phyloP scores from a whole-genome alignment of 2,888 invertebrate species.

The Danaus chrysippus region DNA sequence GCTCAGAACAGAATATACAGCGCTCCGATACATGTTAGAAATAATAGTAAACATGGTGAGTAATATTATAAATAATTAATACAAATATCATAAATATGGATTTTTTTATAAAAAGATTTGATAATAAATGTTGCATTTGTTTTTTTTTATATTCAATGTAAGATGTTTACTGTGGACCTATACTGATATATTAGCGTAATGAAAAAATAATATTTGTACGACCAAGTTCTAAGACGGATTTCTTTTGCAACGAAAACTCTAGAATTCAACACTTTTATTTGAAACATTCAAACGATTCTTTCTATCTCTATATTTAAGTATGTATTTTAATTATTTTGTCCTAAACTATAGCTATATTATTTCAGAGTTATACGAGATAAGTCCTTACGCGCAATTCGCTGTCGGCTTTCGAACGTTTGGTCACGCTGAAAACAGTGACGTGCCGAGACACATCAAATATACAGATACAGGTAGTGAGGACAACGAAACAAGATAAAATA shows the following conservation, averaged over 20 bases:
- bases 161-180: no score
- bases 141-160: no score
- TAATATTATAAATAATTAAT: neutral
- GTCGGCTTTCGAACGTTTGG: constrained; percentile 75
- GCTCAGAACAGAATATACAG: constrained; percentile 67
- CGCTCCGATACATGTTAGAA: constrained; percentile 68
- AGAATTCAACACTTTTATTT: no score
- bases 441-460: constrained; percentile 62
- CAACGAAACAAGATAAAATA: neutral
- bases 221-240: no score
- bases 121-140: no score
- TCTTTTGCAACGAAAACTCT: no score
- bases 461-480: constrained; percentile 57
- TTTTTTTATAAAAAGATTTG: no score
- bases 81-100: no score
- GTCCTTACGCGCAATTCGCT: constrained; percentile 74
- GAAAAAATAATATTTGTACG: neutral
- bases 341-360: neutral
- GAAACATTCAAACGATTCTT: no score
- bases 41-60: constrained; percentile 68
- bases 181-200: no score
- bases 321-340: no score
- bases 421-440: constrained; percentile 71
- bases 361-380: constrained; percentile 73
- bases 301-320: no score